Base-by-base conservation (phyloP, 2,888 invertebrate species). In the Periphyllus acericola region DNA sequence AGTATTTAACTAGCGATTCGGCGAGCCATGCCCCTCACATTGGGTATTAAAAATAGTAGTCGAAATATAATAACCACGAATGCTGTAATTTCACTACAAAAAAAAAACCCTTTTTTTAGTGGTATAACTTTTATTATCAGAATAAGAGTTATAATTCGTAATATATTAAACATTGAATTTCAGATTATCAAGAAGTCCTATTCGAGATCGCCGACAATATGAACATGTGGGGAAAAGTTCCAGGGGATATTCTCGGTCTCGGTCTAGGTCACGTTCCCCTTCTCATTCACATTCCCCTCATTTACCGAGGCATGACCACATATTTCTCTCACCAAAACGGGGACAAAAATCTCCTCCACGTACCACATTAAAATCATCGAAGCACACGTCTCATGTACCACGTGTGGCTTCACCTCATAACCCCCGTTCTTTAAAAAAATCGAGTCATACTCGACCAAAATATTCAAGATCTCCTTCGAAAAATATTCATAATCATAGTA, bases 131-230 rank as follows among this genome's bases (percentile, higher is more conserved):
- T 14, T 46, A 46, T 3, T 14, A 46, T 14, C 3, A 46, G 11
- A 1, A 46, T 14, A 11, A 46, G 2, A 46, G 14, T 46, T 46
- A 1, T 14, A 46, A 46, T 11, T 14, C 8, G 11, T 46, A 46
- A 46, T 14, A 46, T 1, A 46, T 46, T 46, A 46, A 46, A 46
- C 11, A 46, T 46, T 46, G 11, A 2, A 46, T 46, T 81, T 40
- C 25, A 87, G 87, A 19, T 87, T 72, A 66, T 87, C 81, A n/a
- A 32, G 66, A 81, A 87, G 87, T 75, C 87, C 87, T 4, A 74
- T 81, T 32, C 34, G 75, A 66, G 81, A 87, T 60, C 80, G 81
- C 19, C 55, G 80, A 68, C 71, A 86, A 36, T n/a, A 79, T 79
- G 85, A 79, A 74, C 74, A 87, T 14, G 17, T 6, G 8, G 81